Conservation (phyloP, 37 sponge, comb jelly and placozoan species). For the Beroe ovata region DNA sequence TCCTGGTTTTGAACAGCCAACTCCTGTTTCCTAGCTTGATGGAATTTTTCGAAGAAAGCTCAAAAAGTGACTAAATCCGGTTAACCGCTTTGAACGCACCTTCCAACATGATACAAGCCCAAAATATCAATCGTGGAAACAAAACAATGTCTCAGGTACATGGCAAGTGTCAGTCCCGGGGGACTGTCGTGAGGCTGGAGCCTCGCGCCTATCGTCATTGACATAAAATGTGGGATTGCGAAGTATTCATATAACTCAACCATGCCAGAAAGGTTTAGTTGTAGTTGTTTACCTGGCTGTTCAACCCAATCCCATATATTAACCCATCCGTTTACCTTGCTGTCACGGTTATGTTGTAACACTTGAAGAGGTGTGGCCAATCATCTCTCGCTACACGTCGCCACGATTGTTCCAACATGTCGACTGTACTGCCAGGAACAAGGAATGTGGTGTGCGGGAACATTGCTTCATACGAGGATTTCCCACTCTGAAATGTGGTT, state of each 20-base stretch:
- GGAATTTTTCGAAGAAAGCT: too few species aligned
- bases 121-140: too few species aligned
- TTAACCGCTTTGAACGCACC: too few species aligned
- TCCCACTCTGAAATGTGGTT: conserved; percentile 21
- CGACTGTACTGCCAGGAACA: neutral
- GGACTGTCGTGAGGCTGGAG: neutral
- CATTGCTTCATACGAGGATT: conserved; percentile 30
- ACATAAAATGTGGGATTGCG: neutral
- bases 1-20: too few species aligned
- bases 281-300: too few species aligned
- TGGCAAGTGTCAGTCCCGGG: conserved; percentile 29
- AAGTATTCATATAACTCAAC: neutral
- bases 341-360: conserved; percentile 14
- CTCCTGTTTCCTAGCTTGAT: too few species aligned
- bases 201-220: conserved; percentile 58
- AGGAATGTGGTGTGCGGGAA: conserved; percentile 12
- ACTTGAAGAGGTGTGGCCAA: conserved; percentile 32
- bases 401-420: conserved; percentile 49
- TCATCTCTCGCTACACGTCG: conserved; percentile 36
- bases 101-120: too few species aligned
- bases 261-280: neutral
- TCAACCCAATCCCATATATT: too few species aligned
- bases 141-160: conserved; percentile 30
- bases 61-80: too few species aligned
- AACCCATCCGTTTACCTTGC: conserved; percentile 38